Conservation (phyloP, 2,797 vertebrate genomes). For the Diplodus sargus region DNA sequence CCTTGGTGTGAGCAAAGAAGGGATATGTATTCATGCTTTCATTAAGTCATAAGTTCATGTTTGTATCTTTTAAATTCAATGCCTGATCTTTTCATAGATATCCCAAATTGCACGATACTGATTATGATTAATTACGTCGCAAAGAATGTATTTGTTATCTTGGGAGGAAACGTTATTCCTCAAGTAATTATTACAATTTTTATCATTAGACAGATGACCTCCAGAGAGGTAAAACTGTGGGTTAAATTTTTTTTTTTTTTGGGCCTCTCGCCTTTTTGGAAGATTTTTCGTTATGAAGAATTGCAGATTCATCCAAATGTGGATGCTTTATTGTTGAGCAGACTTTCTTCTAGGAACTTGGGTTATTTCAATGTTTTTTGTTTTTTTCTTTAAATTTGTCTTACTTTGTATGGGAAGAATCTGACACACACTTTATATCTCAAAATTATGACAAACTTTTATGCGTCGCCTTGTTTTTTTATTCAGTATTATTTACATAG, state of each 20-base stretch:
- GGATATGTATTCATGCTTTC: background rate
- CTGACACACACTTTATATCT: background rate
- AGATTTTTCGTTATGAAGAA: background rate
- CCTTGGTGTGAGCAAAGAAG: background rate
- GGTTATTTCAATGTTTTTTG: too few species aligned
- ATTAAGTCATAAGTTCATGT: background rate
- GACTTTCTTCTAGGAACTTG: background rate
- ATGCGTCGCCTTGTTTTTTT: background rate
- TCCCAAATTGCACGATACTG: conserved; percentile 2
- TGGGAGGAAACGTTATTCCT: conserved; percentile 18
- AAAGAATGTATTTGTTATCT: conserved; percentile 21
- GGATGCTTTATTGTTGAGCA: background rate
- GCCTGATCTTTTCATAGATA: conserved; percentile 13
- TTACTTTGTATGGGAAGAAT: background rate
- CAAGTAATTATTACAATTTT: conserved; percentile 7
- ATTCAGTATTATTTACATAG: background rate
- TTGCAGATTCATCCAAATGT: background rate
- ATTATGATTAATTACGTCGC: conserved; percentile 28
- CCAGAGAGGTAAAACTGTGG: background rate
- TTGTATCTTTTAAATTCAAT: background rate
- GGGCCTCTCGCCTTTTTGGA: background rate
- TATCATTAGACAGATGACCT: conserved; percentile 8
- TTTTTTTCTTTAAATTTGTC: background rate
- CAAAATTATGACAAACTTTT: too few species aligned
- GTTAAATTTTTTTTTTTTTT: background rate